phyloP scores from a whole-genome alignment of 1,140 invertebrate genomes.

The Mamestra configurata region DNA sequence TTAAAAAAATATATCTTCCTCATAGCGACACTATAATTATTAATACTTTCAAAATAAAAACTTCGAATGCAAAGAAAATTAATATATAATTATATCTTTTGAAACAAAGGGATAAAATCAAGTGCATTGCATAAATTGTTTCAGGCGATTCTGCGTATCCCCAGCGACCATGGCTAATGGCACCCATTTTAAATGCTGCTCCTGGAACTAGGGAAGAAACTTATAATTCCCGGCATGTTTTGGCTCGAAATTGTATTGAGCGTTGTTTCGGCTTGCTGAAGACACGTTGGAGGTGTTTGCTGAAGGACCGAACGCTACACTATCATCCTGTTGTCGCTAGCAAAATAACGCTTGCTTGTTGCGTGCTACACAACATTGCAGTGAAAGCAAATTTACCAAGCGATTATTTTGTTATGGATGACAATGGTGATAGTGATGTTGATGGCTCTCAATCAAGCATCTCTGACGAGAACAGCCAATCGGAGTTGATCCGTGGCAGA shows the following conservation, averaged over 20 bases:
- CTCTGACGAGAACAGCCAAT: no score
- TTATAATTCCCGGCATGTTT: not conserved
- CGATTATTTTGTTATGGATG: no score
- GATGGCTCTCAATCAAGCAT: no score
- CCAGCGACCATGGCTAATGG: not conserved
- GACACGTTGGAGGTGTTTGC: constrained; percentile 12
- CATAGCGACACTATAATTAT: no score
- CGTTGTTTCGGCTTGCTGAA: not conserved
- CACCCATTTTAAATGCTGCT: not conserved
- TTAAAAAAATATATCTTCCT: no score
- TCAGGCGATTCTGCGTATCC: not conserved
- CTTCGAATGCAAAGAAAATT: no score
- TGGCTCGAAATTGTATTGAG: not conserved
- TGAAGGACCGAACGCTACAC: not conserved
- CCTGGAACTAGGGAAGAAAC: not conserved
- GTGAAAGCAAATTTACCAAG: no score
- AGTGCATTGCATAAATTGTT: not conserved
- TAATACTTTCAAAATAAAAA: no score
- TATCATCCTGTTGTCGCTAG: not conserved
- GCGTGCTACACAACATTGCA: constrained; percentile 9
- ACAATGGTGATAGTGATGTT: no score
- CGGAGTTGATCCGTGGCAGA: no score
- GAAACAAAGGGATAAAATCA: no score
- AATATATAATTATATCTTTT: no score
- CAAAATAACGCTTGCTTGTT: constrained; percentile 5